Evolutionary conservation across 2,797 vertebrate genomes (phyloP).

Genomic region (Gallinago solitaria): DNA sequence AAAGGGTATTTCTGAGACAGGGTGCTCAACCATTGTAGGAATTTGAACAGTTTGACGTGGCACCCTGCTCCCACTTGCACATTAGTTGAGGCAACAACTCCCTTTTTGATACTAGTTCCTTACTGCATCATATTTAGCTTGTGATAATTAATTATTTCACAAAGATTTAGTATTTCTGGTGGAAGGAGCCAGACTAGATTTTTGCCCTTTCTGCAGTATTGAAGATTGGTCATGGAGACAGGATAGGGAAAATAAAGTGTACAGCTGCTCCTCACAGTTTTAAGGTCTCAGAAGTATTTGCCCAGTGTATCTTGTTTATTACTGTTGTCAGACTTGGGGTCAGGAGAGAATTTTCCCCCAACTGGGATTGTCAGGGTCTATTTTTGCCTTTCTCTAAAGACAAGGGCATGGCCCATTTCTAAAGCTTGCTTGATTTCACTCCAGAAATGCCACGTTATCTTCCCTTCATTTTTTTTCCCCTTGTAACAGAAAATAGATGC

Average conservation of each 20-base stretch:
- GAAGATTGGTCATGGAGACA: neutral
- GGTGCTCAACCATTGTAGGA: neutral
- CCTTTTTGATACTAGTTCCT: neutral
- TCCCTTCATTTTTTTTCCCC: neutral
- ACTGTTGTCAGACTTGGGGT: neutral
- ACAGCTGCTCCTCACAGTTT: neutral
- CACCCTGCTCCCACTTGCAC: neutral
- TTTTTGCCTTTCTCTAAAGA: neutral
- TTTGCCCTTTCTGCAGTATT: neutral
- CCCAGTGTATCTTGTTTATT: neutral
- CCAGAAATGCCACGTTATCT: neutral
- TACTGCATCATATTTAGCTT: neutral
- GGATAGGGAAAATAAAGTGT: neutral
- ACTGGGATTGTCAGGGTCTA: fast-evolving
- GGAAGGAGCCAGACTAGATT: neutral
- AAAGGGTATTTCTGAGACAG: neutral
- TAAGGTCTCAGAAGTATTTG: neutral
- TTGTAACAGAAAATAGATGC: neutral
- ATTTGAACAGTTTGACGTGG: neutral
- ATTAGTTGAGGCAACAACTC: neutral
- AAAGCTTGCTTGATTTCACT: neutral
- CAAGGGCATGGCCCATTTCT: neutral
- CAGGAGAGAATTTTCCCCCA: neutral
- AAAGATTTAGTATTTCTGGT: neutral
- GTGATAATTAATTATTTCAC: neutral